Base-by-base conservation (phyloP, 2,888 invertebrate genomes). In the Aphidius colemani region DNA sequence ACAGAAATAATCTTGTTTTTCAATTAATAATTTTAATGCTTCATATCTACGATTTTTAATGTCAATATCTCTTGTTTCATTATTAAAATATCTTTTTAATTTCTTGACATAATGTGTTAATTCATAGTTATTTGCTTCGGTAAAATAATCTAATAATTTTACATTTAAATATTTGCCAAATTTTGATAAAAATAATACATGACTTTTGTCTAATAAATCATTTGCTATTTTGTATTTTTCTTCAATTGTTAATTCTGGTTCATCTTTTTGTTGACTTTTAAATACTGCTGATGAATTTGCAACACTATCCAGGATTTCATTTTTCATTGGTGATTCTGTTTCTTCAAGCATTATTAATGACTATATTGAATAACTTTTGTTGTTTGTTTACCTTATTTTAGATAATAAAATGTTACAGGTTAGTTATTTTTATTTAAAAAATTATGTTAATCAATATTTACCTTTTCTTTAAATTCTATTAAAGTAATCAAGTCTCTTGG, bases 41-140 rank as follows among this genome's bases (percentile, higher is more conserved):
- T 90, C 88, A 77, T 88, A 96, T 49, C 96, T 85, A 70, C 95
- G 85, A 79, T 96, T 96, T 80, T 90, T 90, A 0, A 90, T 83
- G 75, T 87, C 85, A 61, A 86, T 85, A 70, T 81, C 84, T 68
- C 83, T 83, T 65, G 83, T 85, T 49, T 81, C 79, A 61, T 85
- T 83, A 11, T 88, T 85, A 72, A 87, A 85, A 72, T 86, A 88
- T 61, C 82, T 79, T 69, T 84, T 85, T 39, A 92, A 83, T 67
- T 90, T 86, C 58, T 85, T 84, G 1, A 94, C 72, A 75, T 92
- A 87, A 70, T 89, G 86, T 58, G 84, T 80, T 48, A 91, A 86
- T 75, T 88, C 89, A 70, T 88, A 86, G 66, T 85, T 82, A 8
- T 50, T 39, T 46, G 8, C 40, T 58, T 78, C 72, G 43, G 75